Percentiles rank a stretch among this genome's conserved stretches.
Evolutionary conservation across 2,797 vertebrate species (phyloP).

Genomic region (Sciaenops ocellatus): DNA sequence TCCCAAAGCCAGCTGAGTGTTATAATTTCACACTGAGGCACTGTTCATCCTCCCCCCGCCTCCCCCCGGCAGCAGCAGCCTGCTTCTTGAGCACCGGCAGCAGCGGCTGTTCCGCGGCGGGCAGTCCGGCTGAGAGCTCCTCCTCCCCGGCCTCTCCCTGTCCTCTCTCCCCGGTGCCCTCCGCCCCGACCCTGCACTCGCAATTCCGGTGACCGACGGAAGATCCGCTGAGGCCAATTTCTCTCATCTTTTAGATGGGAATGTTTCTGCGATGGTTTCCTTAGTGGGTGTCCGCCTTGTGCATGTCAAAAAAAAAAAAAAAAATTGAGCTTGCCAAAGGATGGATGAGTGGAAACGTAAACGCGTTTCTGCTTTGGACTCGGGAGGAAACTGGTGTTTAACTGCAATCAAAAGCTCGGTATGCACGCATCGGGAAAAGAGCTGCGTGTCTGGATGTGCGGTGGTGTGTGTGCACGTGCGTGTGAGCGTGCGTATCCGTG

Average conservation of each 20-base stretch:
- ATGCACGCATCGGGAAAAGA: neutral
- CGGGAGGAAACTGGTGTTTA: constrained; percentile 15
- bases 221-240: constrained; percentile 76
- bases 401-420: constrained; percentile 20
- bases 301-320: constrained; percentile 31
- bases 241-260: constrained; percentile 85
- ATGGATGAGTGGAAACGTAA: neutral
- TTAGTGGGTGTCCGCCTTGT: constrained; percentile 60
- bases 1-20: constrained; percentile 67
- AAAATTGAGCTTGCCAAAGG: constrained; percentile 38
- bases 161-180: constrained; percentile 75
- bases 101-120: constrained; percentile 73
- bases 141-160: constrained; percentile 76
- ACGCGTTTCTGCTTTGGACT: constrained; percentile 11
- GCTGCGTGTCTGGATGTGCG: constrained; percentile 28
- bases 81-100: constrained; percentile 72
- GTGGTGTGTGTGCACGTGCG: constrained; percentile 7
- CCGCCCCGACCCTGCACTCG: constrained; percentile 78
- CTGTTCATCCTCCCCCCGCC: constrained; percentile 76
- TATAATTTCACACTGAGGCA: constrained; percentile 72
- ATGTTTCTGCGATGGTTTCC: constrained; percentile 64
- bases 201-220: constrained; percentile 80
- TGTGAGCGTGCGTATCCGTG: constrained; percentile 28
- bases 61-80: constrained; percentile 71
- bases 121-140: constrained; percentile 75